Evolutionary conservation across 2,113 vertebrate species (phyloP).

Genomic region (Rhinogobius similis): DNA sequence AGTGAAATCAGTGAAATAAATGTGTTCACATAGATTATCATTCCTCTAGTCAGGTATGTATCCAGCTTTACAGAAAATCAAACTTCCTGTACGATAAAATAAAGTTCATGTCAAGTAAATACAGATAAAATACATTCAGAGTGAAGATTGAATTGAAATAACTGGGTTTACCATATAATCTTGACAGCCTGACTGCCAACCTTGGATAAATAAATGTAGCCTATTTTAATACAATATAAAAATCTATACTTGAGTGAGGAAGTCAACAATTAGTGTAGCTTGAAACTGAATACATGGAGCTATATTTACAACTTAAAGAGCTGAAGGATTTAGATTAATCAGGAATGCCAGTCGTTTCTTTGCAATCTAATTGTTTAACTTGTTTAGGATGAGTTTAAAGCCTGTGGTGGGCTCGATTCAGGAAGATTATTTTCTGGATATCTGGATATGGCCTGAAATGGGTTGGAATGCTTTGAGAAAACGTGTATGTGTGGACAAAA

Average conservation of each 20-base stretch:
- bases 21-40: too few species aligned
- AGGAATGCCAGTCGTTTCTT: not conserved
- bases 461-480: not conserved
- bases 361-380: not conserved
- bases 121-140: too few species aligned
- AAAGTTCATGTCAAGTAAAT: too few species aligned
- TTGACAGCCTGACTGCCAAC: too few species aligned
- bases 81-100: too few species aligned
- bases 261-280: not conserved
- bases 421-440: not conserved
- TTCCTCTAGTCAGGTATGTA: too few species aligned
- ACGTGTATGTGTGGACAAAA: not conserved
- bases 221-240: too few species aligned
- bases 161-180: too few species aligned
- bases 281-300: conserved; percentile 13
- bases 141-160: too few species aligned
- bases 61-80: too few species aligned
- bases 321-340: conserved; percentile 39
- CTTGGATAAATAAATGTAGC: too few species aligned
- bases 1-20: too few species aligned
- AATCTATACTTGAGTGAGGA: not conserved
- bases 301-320: conserved; percentile 21
- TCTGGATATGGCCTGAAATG: not conserved
- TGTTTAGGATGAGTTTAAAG: not conserved
- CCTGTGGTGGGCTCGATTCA: not conserved